Conservation (phyloP, 2,113 vertebrate genomes). For the Empidonax traillii region DNA sequence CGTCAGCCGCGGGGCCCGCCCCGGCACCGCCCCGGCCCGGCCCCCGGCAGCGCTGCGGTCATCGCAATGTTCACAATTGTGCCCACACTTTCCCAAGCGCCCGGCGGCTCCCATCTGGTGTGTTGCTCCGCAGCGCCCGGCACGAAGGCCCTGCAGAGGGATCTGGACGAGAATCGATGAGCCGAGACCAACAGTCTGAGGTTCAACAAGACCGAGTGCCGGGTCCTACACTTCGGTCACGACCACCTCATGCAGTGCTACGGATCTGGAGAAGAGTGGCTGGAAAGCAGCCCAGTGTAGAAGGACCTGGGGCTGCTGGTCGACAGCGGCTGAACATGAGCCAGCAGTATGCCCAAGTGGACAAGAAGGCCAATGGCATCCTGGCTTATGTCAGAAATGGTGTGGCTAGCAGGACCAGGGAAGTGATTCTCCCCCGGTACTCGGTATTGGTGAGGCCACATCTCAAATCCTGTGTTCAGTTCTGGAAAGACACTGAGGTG, state of each 20-base stretch:
- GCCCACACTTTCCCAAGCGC: too few relatives aligned
- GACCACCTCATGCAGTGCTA: neutral
- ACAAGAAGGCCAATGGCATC: neutral
- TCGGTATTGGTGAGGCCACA: neutral
- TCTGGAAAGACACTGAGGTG: neutral
- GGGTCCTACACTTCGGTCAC: neutral
- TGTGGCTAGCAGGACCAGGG: too few relatives aligned
- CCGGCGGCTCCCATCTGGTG: neutral
- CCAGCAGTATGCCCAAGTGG: neutral
- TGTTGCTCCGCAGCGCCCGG: too few relatives aligned
- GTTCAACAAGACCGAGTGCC: neutral
- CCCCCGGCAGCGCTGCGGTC: rapidly evolving
- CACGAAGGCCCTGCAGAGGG: neutral
- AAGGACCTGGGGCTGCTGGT: neutral
- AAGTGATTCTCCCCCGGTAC: too few relatives aligned
- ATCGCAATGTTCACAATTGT: rapidly evolving
- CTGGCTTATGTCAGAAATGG: neutral
- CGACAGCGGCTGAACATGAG: neutral
- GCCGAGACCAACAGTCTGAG: neutral
- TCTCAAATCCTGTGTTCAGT: neutral
- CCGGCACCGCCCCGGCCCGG: neutral
- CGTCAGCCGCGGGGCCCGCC: neutral
- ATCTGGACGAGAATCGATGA: neutral
- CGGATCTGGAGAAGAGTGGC: neutral
- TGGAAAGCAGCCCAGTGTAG: neutral